These are phyloP conservation scores for Pandemis corylana DNA, from an alignment of 2,888 invertebrate genomes.

Conservation along the genomic window DNA sequence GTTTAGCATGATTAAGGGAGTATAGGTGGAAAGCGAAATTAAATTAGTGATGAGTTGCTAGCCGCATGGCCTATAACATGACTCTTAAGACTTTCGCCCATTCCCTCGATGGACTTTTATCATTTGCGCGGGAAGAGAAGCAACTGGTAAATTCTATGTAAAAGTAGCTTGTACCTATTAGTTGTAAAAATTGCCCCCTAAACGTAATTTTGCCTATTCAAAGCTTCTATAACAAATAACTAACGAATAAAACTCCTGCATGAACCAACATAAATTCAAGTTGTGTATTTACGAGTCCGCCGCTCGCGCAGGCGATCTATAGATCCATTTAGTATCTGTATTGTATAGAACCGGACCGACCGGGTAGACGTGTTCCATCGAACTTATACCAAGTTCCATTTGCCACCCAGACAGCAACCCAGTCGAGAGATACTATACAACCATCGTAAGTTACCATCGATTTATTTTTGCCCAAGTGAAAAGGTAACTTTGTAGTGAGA, in stretches of 20 bases:
- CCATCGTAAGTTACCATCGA: not conserved
- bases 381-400: slow-evolving; percentile 24
- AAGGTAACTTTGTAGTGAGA: slow-evolving; percentile 22
- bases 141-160: too few species aligned
- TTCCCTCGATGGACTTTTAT: too few species aligned
- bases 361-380: slow-evolving; percentile 33
- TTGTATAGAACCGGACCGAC: slow-evolving; percentile 35
- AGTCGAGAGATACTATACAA: not conserved
- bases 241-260: not conserved
- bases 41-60: too few species aligned
- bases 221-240: not conserved
- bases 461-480: slow-evolving; percentile 5
- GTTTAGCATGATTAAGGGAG: too few species aligned
- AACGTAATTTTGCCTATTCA: not conserved
- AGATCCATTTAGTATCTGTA: slow-evolving; percentile 40
- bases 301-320: slow-evolving; percentile 29
- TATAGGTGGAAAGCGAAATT: too few species aligned
- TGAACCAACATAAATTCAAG: slow-evolving; percentile 32
- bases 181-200: not conserved
- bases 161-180: too few species aligned
- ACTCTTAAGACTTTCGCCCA: too few species aligned
- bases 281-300: slow-evolving; percentile 26
- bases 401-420: slow-evolving; percentile 3
- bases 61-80: too few species aligned
- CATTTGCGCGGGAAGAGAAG: too few species aligned